Percentiles rank a stretch among this genome's conserved stretches.
Conservation (phyloP, 1,140 invertebrate genomes). For the Bactericera cockerelli region DNA sequence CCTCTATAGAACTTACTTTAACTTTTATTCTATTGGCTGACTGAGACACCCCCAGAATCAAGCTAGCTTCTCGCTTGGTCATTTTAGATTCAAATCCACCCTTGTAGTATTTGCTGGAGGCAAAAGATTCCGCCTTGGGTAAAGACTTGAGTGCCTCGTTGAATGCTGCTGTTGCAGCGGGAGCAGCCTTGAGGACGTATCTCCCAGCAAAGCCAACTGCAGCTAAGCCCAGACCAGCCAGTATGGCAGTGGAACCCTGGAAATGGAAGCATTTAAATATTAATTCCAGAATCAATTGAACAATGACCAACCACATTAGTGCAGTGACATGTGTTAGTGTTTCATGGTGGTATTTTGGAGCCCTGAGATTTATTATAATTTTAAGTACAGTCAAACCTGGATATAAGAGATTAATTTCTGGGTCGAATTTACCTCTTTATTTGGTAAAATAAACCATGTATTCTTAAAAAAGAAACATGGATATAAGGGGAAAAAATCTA, state of each 20-base stretch:
- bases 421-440: no score
- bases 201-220: conserved; percentile 70
- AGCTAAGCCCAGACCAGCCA: conserved; percentile 69
- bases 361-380: no score
- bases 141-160: conserved; percentile 61
- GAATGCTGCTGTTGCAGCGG: conserved; percentile 54
- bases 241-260: conserved; percentile 51
- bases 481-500: no score
- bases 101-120: conserved; percentile 87
- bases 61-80: conserved; percentile 78
- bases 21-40: conserved; percentile 71
- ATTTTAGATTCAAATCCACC: conserved; percentile 96
- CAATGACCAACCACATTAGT: no score
- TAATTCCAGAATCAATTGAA: no score
- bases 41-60: conserved; percentile 80
- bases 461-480: no score
- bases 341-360: no score
- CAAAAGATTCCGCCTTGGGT: conserved; percentile 61
- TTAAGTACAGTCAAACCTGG: no score
- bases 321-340: no score
- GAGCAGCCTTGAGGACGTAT: conserved; percentile 55
- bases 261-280: no score
- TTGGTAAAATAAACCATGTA: no score
- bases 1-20: conserved; percentile 29
- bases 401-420: no score